Evolutionary conservation across 2,888 invertebrate genomes (phyloP), one percentile per base, ranked within the genome.

Genomic region (Bombylius major): DNA sequence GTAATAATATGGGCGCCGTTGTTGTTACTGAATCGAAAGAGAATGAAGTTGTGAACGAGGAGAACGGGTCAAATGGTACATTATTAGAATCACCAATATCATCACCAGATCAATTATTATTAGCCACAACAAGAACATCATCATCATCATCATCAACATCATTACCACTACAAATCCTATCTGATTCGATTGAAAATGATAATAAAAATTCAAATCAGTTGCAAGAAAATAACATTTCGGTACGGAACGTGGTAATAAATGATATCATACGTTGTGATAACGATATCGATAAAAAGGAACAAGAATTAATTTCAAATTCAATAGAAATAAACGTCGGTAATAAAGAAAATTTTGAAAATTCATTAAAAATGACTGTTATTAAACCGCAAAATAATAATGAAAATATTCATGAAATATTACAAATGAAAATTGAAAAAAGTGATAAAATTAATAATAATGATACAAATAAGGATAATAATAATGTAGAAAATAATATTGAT

Each of bases 301-400:
- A 23, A 23, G 3, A 23, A 23, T 23, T 23, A 23, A 23, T 23
- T 23, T 23, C 23, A 23, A 23, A 23, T 23, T 23, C 23, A 23
- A 23, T 23, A 23, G 23, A 23, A 23, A 23, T 23, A 23, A 23
- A 2, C 23, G 23, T 23, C 23, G 23, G 23, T 23, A 23, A 23
- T 23, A 23, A 23, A 23, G 23, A 1, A 23, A 23, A 23, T 23
- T 23, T 23, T 23, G 23, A 23, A 23, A 23, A 23, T 23, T 23
- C 23, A 23, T 23, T 51, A 47, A 47, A 59, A 47, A 63, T 63
- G 63, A 63, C 63, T 50, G 61, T 63, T 23, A 58, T 62, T 56
- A 61, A 55, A n/a, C 59, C 59, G 54, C 62, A 61, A 56, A 60
- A 58, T 55, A 61, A 61, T 59, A 56, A 53, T 53, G 63, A 60